Evolutionary conservation across 2,888 invertebrate genomes (phyloP), one percentile per base, ranked within the genome.

Genomic region (Lepidochitona cinerea): DNA sequence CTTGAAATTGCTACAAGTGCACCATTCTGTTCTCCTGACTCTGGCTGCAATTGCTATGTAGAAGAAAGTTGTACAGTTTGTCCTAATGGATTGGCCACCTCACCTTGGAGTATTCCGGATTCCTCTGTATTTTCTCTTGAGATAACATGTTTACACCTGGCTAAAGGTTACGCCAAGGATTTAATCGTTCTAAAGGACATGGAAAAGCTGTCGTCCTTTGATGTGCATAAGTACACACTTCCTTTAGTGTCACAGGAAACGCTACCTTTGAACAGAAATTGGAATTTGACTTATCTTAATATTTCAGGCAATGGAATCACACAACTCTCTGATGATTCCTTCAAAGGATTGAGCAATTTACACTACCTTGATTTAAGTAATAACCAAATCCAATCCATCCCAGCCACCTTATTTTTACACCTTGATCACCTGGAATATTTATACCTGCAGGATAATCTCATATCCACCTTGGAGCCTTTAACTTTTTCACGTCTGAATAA

Each of bases 401-500:
- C 77, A 32, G 36, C 68, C 12, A 68, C 71, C 29, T 53, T 78
- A 14, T 84, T 86, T 75, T 23, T 65, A 12, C 33, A 73, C 59
- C 54, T 83, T n/a, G 35, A 69, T 14, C 72, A 68, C 71, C 71
- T 85, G 12, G 35, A 74, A 37, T 52, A 72, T n/a, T 49, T 85
- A 0, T 74, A 80, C 71, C 67, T 85, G 26, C 74, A 78, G 26
- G 70, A 70, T 37, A 85, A 85, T 74, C 41, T 59, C 29, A 71
- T 85, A n/a, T 66, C 53, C 1, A 71, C 70, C 6, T 67, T 88
- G 9, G 76, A 83, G n/a, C 70, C 79, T 12, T 69, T 69, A 12
- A 26, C 76, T 7, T 83, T 87, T 72, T 59, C 67, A 6, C 70
- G 71, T 12, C 73, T 82, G 33, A 53, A 68, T 2, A 71, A 75